phyloP scores from a whole-genome alignment of 2,888 invertebrate genomes.

The Leucania comma region DNA sequence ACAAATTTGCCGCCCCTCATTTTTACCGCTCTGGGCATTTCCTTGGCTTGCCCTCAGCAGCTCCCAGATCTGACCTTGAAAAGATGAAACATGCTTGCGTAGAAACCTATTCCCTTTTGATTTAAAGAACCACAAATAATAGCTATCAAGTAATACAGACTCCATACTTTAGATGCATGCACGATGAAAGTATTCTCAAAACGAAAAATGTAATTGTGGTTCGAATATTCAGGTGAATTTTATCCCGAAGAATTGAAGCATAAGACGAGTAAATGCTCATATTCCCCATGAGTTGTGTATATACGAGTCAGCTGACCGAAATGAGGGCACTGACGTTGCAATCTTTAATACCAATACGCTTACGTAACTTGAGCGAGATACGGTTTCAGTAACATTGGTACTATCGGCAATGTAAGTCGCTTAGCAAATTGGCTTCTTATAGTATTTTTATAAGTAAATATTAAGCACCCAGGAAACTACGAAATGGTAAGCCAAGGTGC shows the following conservation, averaged over 20 bases:
- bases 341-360: constrained; percentile 44
- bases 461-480: not conserved
- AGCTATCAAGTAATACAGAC: no score
- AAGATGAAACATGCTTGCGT: no score
- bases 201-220: not conserved
- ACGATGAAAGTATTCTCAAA: no score
- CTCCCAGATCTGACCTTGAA: no score
- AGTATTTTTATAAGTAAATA: not conserved
- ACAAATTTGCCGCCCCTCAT: no score
- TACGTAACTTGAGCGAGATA: constrained; percentile 14
- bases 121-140: no score
- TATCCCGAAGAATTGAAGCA: constrained; percentile 9
- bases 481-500: no score
- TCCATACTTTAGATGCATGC: no score
- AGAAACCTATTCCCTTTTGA: no score
- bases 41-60: no score
- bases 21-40: no score
- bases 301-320: constrained; percentile 39
- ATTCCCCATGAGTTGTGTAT: constrained; percentile 16
- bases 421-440: not conserved
- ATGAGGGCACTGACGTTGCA: constrained; percentile 44
- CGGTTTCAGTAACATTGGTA: constrained; percentile 14
- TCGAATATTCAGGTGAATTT: constrained; percentile 13
- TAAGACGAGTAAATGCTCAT: constrained; percentile 19
- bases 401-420: not conserved